Conservation (phyloP, 2,888 invertebrate species). For the Cheilosia variabilis region DNA sequence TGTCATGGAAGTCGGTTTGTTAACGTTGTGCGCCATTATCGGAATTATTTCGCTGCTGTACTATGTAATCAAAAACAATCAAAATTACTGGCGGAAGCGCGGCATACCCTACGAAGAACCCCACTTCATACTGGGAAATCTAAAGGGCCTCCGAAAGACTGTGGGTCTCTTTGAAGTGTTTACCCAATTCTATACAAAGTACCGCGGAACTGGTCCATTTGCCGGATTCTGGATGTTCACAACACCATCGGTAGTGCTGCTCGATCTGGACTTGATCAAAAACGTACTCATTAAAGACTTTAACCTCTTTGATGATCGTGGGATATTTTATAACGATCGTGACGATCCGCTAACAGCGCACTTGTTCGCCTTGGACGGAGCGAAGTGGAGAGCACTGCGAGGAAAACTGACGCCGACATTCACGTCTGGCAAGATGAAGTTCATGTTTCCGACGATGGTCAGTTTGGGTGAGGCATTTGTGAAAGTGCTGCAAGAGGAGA, state of each 20-base stretch:
- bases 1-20: constrained; percentile 1
- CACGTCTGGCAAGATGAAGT: constrained; percentile 82
- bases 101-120: constrained; percentile 47
- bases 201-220: constrained; percentile 39
- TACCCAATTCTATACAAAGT: constrained; percentile 41
- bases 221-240: constrained; percentile 55
- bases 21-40: neutral
- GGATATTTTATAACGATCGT: constrained; percentile 77
- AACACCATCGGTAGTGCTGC: constrained; percentile 38
- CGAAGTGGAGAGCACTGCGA: constrained; percentile 82
- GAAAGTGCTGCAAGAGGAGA: constrained; percentile 59
- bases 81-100: constrained; percentile 77
- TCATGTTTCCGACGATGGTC: constrained; percentile 80
- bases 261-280: constrained; percentile 70
- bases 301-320: constrained; percentile 78
- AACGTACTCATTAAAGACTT: constrained; percentile 71
- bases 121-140: constrained; percentile 52
- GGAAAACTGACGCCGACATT: constrained; percentile 83
- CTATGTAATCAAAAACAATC: constrained; percentile 39
- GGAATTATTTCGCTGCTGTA: constrained; percentile 10
- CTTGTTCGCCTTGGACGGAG: constrained; percentile 78
- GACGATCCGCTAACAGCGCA: constrained; percentile 78
- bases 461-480: constrained; percentile 62
- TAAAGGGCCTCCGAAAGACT: constrained; percentile 44
- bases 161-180: constrained; percentile 27